Percentiles rank a stretch among this genome's conserved stretches.
phyloP scores from a whole-genome alignment of 2,888 invertebrate species.

The Monoplex corrugatus region DNA sequence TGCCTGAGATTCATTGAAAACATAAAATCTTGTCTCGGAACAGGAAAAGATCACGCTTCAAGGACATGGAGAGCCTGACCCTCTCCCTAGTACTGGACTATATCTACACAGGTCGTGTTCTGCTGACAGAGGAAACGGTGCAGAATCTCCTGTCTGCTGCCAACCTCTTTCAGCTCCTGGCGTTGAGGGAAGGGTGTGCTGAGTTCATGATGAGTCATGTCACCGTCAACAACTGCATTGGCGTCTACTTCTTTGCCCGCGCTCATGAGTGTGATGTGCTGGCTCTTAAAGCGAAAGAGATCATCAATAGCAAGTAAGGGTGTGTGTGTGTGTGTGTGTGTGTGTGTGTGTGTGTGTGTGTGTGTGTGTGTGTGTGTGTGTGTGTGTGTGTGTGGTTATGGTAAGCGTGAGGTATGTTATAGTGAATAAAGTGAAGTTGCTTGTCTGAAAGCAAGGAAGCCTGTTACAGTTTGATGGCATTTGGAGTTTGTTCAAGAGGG shows the following conservation, averaged over 20 bases:
- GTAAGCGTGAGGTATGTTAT: neutral
- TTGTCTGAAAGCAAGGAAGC: too few species aligned
- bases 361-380: neutral
- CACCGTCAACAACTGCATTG: slow-evolving; percentile 78
- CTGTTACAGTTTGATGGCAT: too few species aligned
- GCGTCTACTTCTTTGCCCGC: slow-evolving; percentile 79
- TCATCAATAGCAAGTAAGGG: slow-evolving; percentile 69
- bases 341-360: neutral
- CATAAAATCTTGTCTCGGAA: too few species aligned
- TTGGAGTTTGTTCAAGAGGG: too few species aligned
- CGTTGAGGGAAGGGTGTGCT: slow-evolving; percentile 77
- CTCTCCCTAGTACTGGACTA: slow-evolving; percentile 77
- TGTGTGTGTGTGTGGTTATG: neutral
- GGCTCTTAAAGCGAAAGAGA: slow-evolving; percentile 73
- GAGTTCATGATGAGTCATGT: slow-evolving; percentile 80
- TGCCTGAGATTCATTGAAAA: too few species aligned
- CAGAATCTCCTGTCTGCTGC: slow-evolving; percentile 79
- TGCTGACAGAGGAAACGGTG: slow-evolving; percentile 76
- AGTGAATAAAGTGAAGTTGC: too few species aligned
- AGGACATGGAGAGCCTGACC: slow-evolving; percentile 76
- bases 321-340: neutral
- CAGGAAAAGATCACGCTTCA: slow-evolving; percentile 72
- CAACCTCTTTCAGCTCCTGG: slow-evolving; percentile 78
- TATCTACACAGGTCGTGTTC: slow-evolving; percentile 78
- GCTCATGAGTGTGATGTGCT: slow-evolving; percentile 76